Evolutionary conservation across 2,888 invertebrate species (phyloP), one percentile per base, ranked within the genome.

Genomic region (Diploptera punctata): DNA sequence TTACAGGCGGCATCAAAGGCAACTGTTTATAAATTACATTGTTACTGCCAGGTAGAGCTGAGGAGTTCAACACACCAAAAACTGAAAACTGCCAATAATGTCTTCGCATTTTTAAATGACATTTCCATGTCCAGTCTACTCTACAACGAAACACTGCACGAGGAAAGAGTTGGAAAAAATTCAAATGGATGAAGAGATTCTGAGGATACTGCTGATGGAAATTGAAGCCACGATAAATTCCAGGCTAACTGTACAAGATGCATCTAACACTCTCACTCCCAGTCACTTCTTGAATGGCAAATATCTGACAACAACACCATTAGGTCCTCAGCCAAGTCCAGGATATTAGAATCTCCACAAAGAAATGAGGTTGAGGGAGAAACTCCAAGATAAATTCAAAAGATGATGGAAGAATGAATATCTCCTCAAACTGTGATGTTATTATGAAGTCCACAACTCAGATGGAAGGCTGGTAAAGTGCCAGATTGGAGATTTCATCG

Each of bases 261-360:
- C 13, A 7, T 13, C 26, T 2, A 43, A 67, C 7, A 31, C 29
- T 16, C 19, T 47, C 31, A 49, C 31, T 0, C 49, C 60, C 16
- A 38, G 38, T 38, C 62, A 62, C 26, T 67, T 67, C 16, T 19
- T 67, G 18, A 49, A 19, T 24, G 31, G 49, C 3, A 43, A 67
- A 16, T 5, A 26, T 31, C 13, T 67, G 19, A 67, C 49, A 5
- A 31, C 29, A 1, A 16, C 49, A 1, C 52, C 47, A 2, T 21
- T 29, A 24, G 49, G 49, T 18, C 26, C 47, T 3, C 49, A 47
- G 9, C 49, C 49, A n/a, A 1, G 9, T 26, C 13, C 13, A 9
- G 9, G 9, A n/a, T n/a, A n/a, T 0, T 4, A 18, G 5, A n/a
- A 62, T 1, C 61, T 38, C 2, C n/a, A 1, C 10, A 33, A 38